Percentiles rank a stretch among this genome's conserved stretches.
phyloP scores from a whole-genome alignment of 2,113 vertebrate genomes.

The Solea solea region DNA sequence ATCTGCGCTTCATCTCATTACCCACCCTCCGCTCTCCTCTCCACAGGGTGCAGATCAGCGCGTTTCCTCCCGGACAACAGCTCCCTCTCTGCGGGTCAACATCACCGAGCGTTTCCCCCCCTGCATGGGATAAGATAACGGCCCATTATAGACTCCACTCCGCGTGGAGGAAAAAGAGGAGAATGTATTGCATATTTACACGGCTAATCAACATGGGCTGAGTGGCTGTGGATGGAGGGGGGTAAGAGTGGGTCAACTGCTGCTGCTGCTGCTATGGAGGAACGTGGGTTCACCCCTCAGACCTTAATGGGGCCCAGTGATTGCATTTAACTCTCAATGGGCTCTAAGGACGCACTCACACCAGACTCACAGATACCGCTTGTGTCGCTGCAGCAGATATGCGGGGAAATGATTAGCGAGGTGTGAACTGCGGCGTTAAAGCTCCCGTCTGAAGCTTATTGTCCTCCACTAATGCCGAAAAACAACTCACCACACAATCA shows the following conservation, averaged over 20 bases:
- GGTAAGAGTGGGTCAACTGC: not conserved
- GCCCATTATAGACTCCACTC: conserved; percentile 80
- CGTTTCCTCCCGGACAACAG: conserved; percentile 81
- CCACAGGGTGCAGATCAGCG: conserved; percentile 86
- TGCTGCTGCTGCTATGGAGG: conserved; percentile 32
- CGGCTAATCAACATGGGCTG: conserved; percentile 66
- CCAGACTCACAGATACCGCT: conserved; percentile 31
- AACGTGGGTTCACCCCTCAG: conserved; percentile 66
- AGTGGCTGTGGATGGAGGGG: conserved; percentile 3
- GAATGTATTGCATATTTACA: conserved; percentile 67
- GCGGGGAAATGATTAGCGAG: conserved; percentile 26
- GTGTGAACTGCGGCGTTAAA: not conserved
- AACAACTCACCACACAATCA: conserved; percentile 19
- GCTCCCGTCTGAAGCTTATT: not conserved
- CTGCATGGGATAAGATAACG: conserved; percentile 71
- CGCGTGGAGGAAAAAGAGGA: conserved; percentile 41
- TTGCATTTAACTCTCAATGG: conserved; percentile 58
- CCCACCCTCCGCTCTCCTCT: conserved; percentile 48
- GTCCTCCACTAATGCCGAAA: conserved; percentile 17
- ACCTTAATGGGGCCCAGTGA: conserved; percentile 59
- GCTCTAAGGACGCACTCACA: conserved; percentile 41
- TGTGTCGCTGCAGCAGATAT: conserved; percentile 25
- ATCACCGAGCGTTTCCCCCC: conserved; percentile 60
- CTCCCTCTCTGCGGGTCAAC: conserved; percentile 78
- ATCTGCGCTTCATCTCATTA: conserved; percentile 50